These are phyloP conservation scores for Coracopsis vasa DNA, from an alignment of 2,113 vertebrate species.

Conservation along the genomic window DNA sequence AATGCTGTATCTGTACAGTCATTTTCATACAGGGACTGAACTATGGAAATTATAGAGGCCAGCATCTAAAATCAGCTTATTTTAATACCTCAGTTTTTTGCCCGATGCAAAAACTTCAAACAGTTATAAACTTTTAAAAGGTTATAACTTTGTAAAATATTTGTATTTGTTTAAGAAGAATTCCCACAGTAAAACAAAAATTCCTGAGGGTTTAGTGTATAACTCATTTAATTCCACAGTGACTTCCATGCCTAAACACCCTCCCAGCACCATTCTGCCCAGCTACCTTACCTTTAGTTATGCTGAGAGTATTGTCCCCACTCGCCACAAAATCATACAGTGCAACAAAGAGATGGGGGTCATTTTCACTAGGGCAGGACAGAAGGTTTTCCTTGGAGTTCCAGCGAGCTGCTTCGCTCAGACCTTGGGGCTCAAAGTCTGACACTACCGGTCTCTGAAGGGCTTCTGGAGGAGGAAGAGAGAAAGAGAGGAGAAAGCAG, in stretches of 20 bases:
- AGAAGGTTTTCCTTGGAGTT: slow-evolving; percentile 99
- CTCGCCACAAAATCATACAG: slow-evolving; percentile 99
- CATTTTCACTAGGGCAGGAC: slow-evolving; percentile 95
- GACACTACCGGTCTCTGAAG: slow-evolving; percentile 88
- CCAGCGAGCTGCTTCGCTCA: slow-evolving; percentile 96
- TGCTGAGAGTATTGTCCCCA: slow-evolving; percentile 98
- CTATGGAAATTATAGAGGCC: not conserved
- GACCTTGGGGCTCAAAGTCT: slow-evolving; percentile 91
- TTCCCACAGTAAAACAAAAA: not conserved
- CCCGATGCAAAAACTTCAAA: not conserved
- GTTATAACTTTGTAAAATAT: not conserved
- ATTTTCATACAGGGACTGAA: not conserved
- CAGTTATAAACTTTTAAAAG: not conserved
- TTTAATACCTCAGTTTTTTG: not conserved
- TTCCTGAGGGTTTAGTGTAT: not conserved
- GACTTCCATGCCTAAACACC: not conserved
- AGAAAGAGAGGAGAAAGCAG: not conserved
- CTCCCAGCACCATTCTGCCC: not conserved
- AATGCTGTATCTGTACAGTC: not conserved
- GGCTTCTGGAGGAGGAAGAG: slow-evolving; percentile 80
- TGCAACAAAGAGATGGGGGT: slow-evolving; percentile 97
- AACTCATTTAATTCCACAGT: not conserved
- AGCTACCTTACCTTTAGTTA: slow-evolving; percentile 90
- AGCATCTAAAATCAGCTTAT: not conserved
- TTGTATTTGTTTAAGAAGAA: not conserved